Base-by-base conservation (phyloP, 2,797 vertebrate species). In the Alfaro cultratus region DNA sequence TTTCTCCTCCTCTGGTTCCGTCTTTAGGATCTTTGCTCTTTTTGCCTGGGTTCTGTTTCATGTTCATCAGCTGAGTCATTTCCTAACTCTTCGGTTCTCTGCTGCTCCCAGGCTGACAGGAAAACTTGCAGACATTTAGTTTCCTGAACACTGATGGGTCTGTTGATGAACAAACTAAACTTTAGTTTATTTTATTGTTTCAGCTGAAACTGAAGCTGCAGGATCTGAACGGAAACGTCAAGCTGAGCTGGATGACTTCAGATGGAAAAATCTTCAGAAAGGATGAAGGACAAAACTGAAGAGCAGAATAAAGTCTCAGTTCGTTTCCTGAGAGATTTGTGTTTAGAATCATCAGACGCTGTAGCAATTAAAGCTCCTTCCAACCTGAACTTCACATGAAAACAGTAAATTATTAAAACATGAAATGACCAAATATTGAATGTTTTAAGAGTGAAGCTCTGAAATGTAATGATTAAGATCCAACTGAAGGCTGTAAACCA, bases 161-260 rank as follows among this genome's bases (percentile, higher is more conserved):
- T 3, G 11, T 36, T 64, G 36, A 36, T 64, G 60, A 67, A 67
- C 29, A 62, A 62, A 34, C 29, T 31, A 16, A 62, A 62, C 29
- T 31, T 62, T 6, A 62, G 4, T 62, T 62, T 5, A 7, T 36
- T 26, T 26, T 21, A 5, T 31, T 74, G 51, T 75, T 41, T 75
- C 73, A 75, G 74, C 51, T 75, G 23, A 60, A 43, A 11, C 26
- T 43, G 74, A 75, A 57, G 39, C 74, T 75, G 51, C 23, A 43
- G 36, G 74, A 18, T 16, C 5, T 75, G 74, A n/a, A 55, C 5
- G 36, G 0, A 74, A 18, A 15, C 51, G 1, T 57, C 36, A 16
- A 1, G 13, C 34, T 74, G 73, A 74, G 36, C 34, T 74, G 73
- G 73, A 41, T 5, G 73, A 41, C 12, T 2, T 39, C 12, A 5